Conservation (phyloP, 35 echinoderm and acorn worm species). For the Anneissia japonica region DNA sequence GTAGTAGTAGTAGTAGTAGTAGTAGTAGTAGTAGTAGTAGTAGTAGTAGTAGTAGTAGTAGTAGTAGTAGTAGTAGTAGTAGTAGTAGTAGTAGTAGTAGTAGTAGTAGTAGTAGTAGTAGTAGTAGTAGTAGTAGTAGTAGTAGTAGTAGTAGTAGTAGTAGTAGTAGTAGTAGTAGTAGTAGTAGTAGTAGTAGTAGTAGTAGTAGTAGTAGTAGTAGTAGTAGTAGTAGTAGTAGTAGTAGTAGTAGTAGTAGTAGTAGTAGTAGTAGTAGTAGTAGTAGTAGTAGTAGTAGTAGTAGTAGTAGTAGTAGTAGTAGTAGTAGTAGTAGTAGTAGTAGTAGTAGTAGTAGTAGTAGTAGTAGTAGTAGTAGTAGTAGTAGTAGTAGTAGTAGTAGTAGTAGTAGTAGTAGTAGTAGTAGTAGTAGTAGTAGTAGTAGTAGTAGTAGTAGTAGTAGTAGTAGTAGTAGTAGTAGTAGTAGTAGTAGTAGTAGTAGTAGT, state of each 20-base stretch:
- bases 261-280: conserved; percentile 3
- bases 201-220: conserved; percentile 3
- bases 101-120: conserved; percentile 4
- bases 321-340: conserved; percentile 3
- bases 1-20: conserved; percentile 3
- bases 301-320: conserved; percentile 3
- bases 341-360: conserved; percentile 4
- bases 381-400: conserved; percentile 3
- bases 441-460: conserved; percentile 3
- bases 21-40: conserved; percentile 3
- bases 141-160: conserved; percentile 3
- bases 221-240: conserved; percentile 4
- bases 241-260: conserved; percentile 3
- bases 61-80: conserved; percentile 3
- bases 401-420: conserved; percentile 4
- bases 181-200: conserved; percentile 3
- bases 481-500: conserved; percentile 3
- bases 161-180: conserved; percentile 4
- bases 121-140: conserved; percentile 3
- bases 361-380: conserved; percentile 3
- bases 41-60: conserved; percentile 4
- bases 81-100: conserved; percentile 3
- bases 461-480: conserved; percentile 4
- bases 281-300: conserved; percentile 4
- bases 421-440: conserved; percentile 3